These are phyloP conservation scores for Nycticorax nycticorax DNA, from an alignment of 2,113 vertebrate genomes.

Conservation along the genomic window DNA sequence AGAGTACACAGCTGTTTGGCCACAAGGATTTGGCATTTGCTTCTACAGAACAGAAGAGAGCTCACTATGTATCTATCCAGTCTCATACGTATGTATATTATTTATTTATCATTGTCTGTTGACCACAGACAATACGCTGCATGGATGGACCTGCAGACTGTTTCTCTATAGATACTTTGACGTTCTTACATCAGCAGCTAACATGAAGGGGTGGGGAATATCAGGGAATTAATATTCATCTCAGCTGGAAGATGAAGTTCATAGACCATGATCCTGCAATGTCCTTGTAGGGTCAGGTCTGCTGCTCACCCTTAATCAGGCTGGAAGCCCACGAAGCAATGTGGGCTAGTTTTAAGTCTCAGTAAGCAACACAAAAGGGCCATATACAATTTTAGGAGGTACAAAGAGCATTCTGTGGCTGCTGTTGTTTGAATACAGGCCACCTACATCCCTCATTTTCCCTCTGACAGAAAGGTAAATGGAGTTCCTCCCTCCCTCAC, in stretches of 20 bases:
- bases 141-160: neutral
- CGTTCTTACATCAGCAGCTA: neutral
- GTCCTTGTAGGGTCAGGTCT: neutral
- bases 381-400: neutral
- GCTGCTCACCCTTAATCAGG: neutral
- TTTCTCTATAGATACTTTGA: neutral
- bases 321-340: neutral
- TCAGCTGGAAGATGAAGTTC: neutral
- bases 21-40: neutral
- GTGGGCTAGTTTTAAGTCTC: neutral
- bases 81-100: neutral
- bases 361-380: neutral
- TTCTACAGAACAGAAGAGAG: neutral
- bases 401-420: neutral
- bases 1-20: neutral
- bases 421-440: neutral
- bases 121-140: neutral
- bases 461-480: constrained; percentile 16
- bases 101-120: neutral
- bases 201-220: neutral
- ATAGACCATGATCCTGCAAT: neutral
- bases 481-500: neutral
- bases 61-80: neutral
- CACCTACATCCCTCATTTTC: neutral
- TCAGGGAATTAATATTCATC: neutral